Percentiles rank a stretch among this genome's conserved stretches.
phyloP scores from a whole-genome alignment of 2,888 invertebrate genomes.

The Lymantria dispar region DNA sequence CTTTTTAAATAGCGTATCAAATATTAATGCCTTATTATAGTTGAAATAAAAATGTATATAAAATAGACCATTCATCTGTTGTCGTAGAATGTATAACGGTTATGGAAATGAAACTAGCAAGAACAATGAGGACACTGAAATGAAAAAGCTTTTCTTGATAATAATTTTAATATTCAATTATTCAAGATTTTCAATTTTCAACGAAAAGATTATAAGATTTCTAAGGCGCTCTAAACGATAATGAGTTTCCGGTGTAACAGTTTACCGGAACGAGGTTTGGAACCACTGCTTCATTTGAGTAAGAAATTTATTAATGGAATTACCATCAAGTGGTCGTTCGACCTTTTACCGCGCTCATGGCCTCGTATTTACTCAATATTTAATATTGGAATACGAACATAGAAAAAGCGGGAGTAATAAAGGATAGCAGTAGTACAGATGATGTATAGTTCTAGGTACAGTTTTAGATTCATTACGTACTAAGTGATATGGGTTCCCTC shows the following conservation, averaged over 20 bases:
- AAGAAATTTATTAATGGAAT: slow-evolving; percentile 53
- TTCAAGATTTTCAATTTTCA: slow-evolving; percentile 75
- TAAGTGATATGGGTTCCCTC: too few species aligned
- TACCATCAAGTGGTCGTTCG: slow-evolving; percentile 39
- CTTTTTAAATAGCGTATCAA: too few species aligned
- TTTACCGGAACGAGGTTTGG: slow-evolving; percentile 62
- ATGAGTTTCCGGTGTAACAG: slow-evolving; percentile 75
- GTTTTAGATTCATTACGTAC: too few species aligned
- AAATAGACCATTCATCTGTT: too few species aligned
- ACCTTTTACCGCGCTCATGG: slow-evolving; percentile 22
- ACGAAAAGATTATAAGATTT: slow-evolving; percentile 73
- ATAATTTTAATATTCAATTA: slow-evolving; percentile 71
- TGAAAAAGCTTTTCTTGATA: slow-evolving; percentile 47
- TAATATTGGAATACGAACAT: slow-evolving; percentile 2
- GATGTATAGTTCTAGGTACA: too few species aligned
- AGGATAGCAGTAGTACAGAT: too few species aligned
- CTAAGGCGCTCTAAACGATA: slow-evolving; percentile 71
- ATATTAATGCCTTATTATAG: too few species aligned
- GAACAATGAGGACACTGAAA: slow-evolving; percentile 26
- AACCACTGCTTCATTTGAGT: slow-evolving; percentile 55
- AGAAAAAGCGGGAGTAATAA: too few species aligned
- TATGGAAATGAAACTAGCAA: slow-evolving; percentile 21
- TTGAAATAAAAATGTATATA: too few species aligned
- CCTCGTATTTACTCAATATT: slow-evolving; percentile 32
- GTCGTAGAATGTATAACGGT: slow-evolving; percentile 1